Base-by-base conservation (phyloP, 1,140 invertebrate species). In the Neuroterus valhalla region DNA sequence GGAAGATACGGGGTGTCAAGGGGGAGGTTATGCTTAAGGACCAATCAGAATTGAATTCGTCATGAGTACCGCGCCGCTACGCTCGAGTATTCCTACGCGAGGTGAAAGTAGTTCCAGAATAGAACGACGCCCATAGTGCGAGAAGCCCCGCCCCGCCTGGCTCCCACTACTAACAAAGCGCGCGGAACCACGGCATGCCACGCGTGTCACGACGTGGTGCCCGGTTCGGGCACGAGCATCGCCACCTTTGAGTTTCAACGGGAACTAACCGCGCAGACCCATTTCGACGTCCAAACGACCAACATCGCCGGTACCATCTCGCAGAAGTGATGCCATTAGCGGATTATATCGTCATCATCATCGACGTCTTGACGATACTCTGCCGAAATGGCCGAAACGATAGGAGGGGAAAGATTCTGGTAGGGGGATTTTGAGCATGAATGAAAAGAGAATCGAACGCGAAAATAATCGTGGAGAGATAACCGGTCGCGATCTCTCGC, bases 21-120 rank as follows among this genome's bases (percentile, higher is more conserved):
- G 81, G 87, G 87, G 86, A 87, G 88, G 86, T 82, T 88, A 87
- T 88, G 88, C 84, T 88, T 89, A 88, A 89, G 87, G 85, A 89
- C 89, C 89, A 90, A 90, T 90, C 88, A 86, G 88, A 89, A 90
- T 89, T 89, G 88, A 89, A 90, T 90, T 90, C 89, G 88, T 90
- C 88, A 89, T 88, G 85, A 89, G 83, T 84, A 72, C 82, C 83
- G 80, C 78, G 84, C 84, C 80, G 83, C 79, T 72, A 81, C 74
- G 72, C 78, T 77, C 77, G 83, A 78, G 82, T 81, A 80, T 79
- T 80, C 81, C 85, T 89, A 84, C 87, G 88, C 88, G 77, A 74
- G 81, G 84, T 70, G 81, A 88, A 89, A 89, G 83, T 90, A 85
- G 88, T 87, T 83, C 84, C 84, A 71, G 80, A 77, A 71, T 70